phyloP scores from a whole-genome alignment of 2,797 vertebrate species.

The Pseudotriccus pelzelni region DNA sequence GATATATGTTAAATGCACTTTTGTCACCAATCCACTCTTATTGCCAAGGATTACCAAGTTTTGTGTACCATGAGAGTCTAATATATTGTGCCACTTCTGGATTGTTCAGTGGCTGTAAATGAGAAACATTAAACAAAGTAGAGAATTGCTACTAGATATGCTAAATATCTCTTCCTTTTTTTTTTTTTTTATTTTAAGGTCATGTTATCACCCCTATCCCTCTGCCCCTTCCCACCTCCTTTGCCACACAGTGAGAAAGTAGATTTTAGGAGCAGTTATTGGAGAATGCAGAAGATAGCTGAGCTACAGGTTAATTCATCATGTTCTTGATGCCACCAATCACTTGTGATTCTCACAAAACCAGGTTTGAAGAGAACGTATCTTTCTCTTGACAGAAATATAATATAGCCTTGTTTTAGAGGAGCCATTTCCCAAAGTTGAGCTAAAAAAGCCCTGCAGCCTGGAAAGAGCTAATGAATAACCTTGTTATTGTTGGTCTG shows the following conservation, averaged over 20 bases:
- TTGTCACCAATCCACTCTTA: background rate
- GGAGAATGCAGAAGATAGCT: background rate
- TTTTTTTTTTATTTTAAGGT: background rate
- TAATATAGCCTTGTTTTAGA: background rate
- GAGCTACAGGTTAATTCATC: constrained; percentile 18
- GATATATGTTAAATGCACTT: background rate
- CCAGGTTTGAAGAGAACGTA: background rate
- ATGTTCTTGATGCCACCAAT: background rate
- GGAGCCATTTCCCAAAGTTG: background rate
- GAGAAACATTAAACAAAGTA: background rate
- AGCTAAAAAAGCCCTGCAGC: background rate
- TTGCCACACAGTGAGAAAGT: background rate
- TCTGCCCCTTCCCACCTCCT: background rate
- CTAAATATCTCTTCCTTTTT: background rate
- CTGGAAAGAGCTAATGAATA: background rate
- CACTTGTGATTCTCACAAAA: background rate
- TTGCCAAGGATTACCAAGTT: background rate
- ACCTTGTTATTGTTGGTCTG: background rate
- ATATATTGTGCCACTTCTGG: background rate
- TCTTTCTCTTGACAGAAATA: constrained; percentile 20
- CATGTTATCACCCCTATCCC: background rate
- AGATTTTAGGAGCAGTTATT: background rate
- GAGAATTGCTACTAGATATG: background rate
- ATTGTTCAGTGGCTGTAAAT: background rate
- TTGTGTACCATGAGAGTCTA: background rate